Evolutionary conservation across 2,888 invertebrate genomes (phyloP).

Genomic region (Agonum fuliginosum): DNA sequence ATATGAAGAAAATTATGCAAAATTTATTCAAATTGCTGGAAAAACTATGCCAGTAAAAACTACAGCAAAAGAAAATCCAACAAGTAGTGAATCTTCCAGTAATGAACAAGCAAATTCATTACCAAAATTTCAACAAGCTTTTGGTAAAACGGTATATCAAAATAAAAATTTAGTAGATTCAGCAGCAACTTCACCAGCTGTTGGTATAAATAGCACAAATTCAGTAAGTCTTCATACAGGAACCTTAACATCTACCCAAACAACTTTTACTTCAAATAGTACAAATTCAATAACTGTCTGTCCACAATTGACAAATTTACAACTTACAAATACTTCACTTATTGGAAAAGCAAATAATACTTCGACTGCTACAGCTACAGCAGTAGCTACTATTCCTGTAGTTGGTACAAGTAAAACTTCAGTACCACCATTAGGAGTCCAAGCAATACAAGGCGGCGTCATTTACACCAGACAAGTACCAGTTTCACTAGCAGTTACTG

Average conservation of each 20-base stretch:
- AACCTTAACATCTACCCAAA: constrained; percentile 37
- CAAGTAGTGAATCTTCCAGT: constrained; percentile 61
- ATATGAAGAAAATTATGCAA: constrained; percentile 76
- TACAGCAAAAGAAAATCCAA: constrained; percentile 61
- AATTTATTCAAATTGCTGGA: constrained; percentile 73
- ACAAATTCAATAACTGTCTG: constrained; percentile 36
- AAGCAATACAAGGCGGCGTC: constrained; percentile 80
- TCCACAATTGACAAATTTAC: constrained; percentile 27
- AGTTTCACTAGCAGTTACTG: constrained; percentile 74
- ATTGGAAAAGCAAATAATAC: constrained; percentile 10
- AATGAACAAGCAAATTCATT: constrained; percentile 75
- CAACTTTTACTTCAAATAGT: constrained; percentile 20
- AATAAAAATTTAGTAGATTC: constrained; percentile 63
- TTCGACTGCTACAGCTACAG: constrained; percentile 62
- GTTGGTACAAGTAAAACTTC: constrained; percentile 72
- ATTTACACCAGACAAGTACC: constrained; percentile 85
- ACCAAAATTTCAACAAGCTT: constrained; percentile 87
- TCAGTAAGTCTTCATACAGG: constrained; percentile 53
- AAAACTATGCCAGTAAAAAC: constrained; percentile 62
- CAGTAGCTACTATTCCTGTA: constrained; percentile 63
- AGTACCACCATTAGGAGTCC: constrained; percentile 74
- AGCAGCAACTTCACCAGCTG: constrained; percentile 38
- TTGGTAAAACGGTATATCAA: constrained; percentile 82
- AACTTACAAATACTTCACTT: constrained; percentile 16
- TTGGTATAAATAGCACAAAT: constrained; percentile 66